phyloP scores from a whole-genome alignment of 2,797 vertebrate genomes.

The Tachyglossus aculeatus region DNA sequence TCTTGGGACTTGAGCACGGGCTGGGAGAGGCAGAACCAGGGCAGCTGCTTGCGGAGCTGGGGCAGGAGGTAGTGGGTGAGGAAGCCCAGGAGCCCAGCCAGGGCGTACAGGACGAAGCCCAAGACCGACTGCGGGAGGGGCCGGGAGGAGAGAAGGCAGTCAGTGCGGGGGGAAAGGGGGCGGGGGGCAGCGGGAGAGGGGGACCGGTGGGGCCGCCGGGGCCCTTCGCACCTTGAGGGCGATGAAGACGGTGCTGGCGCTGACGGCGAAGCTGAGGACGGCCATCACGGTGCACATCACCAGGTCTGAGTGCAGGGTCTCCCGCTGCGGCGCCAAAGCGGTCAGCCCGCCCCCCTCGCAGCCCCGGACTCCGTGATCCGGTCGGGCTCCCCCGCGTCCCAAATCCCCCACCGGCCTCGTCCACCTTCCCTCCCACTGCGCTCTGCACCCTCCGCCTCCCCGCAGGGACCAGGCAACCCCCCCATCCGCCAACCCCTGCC shows the following conservation, averaged over 20 bases:
- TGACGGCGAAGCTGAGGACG: constrained; percentile 90
- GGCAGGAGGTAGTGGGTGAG: constrained; percentile 91
- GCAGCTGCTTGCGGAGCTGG: constrained; percentile 91
- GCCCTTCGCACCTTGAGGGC: constrained; percentile 83
- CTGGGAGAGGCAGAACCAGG: constrained; percentile 92
- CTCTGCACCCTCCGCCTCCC: not conserved
- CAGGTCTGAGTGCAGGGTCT: constrained; percentile 88
- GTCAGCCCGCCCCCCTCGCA: not conserved
- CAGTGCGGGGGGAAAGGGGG: not conserved
- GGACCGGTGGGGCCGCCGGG: not conserved
- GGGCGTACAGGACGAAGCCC: constrained; percentile 85
- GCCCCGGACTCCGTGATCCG: not conserved
- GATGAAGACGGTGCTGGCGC: constrained; percentile 92
- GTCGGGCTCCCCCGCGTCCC: not conserved
- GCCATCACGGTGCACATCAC: constrained; percentile 91
- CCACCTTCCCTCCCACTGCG: fast-evolving
- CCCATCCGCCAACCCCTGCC: not conserved
- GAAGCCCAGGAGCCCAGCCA: constrained; percentile 87
- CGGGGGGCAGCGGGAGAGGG: not conserved
- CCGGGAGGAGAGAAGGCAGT: not conserved
- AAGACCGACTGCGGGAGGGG: constrained; percentile 81
- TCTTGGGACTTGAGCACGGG: constrained; percentile 88
- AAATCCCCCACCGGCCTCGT: fast-evolving
- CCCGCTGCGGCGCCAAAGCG: constrained; percentile 73
- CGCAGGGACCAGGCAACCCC: not conserved